A percentile compares a stretch with the other conserved stretches of the same genome.
Evolutionary conservation across 2,113 vertebrate species (phyloP).

Genomic region (Phylloscopus trochilus): DNA sequence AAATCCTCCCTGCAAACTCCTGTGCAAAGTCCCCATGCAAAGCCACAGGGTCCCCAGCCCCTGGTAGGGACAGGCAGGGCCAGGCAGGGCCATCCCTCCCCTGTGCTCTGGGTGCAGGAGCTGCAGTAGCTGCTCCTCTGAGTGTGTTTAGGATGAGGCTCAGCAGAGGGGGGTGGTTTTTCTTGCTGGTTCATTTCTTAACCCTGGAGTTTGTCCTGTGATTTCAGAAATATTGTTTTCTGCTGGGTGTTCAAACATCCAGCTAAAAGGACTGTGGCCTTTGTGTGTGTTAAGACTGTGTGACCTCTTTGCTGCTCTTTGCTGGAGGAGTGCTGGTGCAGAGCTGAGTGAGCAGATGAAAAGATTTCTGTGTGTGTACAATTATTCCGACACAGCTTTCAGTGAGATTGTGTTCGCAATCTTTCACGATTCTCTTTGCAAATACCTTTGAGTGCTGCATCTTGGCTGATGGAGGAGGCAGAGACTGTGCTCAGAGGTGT

Average conservation of each 20-base stretch:
- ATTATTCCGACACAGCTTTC: neutral
- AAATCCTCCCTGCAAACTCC: fast-evolving
- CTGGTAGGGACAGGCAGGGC: neutral
- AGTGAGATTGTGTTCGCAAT: neutral
- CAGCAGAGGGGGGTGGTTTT: neutral
- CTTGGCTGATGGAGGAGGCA: neutral
- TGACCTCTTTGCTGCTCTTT: neutral
- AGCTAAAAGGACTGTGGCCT: neutral
- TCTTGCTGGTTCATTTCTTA: neutral
- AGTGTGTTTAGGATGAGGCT: neutral
- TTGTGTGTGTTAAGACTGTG: neutral
- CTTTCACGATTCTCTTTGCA: neutral
- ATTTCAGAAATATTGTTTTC: neutral
- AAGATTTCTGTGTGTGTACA: neutral
- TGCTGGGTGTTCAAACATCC: neutral
- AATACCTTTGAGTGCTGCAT: neutral
- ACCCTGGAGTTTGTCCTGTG: neutral
- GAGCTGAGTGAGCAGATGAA: neutral
- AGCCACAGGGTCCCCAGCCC: neutral
- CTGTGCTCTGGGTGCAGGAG: fast-evolving
- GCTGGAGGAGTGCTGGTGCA: neutral
- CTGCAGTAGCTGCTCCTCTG: neutral
- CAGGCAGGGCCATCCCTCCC: fast-evolving
- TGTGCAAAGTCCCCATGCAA: neutral
- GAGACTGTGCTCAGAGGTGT: neutral